phyloP scores from a whole-genome alignment of 2,113 vertebrate genomes.

The Phoenicopterus ruber region DNA sequence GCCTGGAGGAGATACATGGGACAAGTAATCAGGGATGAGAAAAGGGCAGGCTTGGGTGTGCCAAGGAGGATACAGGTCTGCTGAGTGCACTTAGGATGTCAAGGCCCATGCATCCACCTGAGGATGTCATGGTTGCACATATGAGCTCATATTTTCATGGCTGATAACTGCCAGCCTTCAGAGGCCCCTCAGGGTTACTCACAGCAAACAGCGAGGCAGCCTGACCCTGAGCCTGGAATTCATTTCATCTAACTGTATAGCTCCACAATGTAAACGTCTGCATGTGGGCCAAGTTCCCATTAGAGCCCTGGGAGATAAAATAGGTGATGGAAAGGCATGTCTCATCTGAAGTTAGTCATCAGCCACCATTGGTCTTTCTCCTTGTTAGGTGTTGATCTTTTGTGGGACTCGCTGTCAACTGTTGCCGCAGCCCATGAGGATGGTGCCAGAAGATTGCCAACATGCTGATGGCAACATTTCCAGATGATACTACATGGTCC shows the following conservation, averaged over 20 bases:
- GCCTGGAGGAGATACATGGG: neutral
- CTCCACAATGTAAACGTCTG: neutral
- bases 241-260: neutral
- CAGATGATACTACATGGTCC: neutral
- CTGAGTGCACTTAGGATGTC: neutral
- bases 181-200: neutral
- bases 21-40: neutral
- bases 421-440: neutral
- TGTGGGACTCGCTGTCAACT: neutral
- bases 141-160: neutral
- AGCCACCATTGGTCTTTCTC: neutral
- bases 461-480: neutral
- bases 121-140: neutral
- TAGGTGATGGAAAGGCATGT: neutral
- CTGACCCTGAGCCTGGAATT: neutral
- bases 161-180: neutral
- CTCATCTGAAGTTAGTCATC: neutral
- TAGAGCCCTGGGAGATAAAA: neutral
- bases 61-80: neutral
- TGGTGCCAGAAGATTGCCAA: neutral
- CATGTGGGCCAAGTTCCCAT: neutral
- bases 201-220: neutral
- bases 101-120: neutral
- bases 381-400: neutral
- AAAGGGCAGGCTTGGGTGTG: neutral